phyloP scores from a whole-genome alignment of 2,113 vertebrate genomes.

The Trichechus manatus region DNA sequence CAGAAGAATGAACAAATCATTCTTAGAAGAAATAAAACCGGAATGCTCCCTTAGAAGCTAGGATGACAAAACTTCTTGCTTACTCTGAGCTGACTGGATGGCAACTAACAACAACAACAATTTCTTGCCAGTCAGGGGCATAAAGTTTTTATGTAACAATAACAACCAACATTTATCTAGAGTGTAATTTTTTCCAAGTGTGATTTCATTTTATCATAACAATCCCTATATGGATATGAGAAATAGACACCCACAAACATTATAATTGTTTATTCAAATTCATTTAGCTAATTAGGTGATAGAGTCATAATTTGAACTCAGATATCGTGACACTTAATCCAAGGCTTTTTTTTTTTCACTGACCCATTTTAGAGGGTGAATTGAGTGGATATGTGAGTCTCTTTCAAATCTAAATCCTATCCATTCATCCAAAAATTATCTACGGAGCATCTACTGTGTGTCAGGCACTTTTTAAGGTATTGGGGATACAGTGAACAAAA shows the following conservation, averaged over 20 bases:
- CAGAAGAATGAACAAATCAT: too few relatives aligned
- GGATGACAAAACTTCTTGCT: too few relatives aligned
- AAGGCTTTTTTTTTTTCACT: background rate
- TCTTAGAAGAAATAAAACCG: too few relatives aligned
- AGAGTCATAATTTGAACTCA: background rate
- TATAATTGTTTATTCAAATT: background rate
- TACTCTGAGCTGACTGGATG: too few relatives aligned
- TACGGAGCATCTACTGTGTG: background rate
- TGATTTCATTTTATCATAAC: background rate
- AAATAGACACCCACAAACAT: background rate
- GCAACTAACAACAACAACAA: background rate
- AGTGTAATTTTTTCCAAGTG: background rate
- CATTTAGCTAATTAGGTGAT: background rate
- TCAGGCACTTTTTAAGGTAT: background rate
- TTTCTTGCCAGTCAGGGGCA: background rate
- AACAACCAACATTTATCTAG: background rate
- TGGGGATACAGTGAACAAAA: background rate
- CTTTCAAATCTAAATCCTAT: conserved; percentile 19
- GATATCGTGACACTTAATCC: background rate
- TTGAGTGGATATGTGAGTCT: background rate
- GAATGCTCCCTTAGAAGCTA: too few relatives aligned
- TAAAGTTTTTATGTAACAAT: background rate
- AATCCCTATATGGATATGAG: background rate
- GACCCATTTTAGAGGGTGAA: background rate
- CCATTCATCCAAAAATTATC: background rate